Base-by-base conservation (phyloP, 2,888 invertebrate species). In the Uloborus plumipes region DNA sequence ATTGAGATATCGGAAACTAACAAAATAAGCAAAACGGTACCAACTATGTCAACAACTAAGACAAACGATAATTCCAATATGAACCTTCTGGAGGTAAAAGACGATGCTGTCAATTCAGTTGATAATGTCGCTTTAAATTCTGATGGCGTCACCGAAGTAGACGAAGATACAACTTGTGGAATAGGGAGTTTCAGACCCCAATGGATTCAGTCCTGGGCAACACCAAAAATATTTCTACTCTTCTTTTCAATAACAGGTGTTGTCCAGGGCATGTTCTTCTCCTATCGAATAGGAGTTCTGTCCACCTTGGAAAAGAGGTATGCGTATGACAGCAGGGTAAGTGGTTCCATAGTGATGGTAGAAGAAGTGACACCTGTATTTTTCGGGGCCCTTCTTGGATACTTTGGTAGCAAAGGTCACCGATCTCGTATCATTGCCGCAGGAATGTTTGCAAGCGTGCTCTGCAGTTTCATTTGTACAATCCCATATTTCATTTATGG, bases 261-360 rank as follows among this genome's bases (percentile, higher is more conserved):
- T 4, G 20, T 85, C 2, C 84, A 85, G 67, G 85, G 85, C 22
- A 82, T 84, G 16, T 80, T 72, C 31, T 85, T 84, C 58, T 76
- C 85, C 14, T 85, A 84, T 59, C 70, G 84, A 26, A 51, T 86
- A 31, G 84, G 84, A 4, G 69, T 82, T 14, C 70, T 85, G 62
- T 67, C 76, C 1, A 86, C 86, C 11, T 53, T 85, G n/a, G 86
- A 86, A 58, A 86, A 86, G 49, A 50, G 86, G 7, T 86, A 69
- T 47, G 72, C 79, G 2, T 86, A 84, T 47, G 76, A 84, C 18
- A 81, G 81, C 49, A 86, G 81, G 64, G 50, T 79, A 1, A 75
- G 84, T 9, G 85, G 84, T 1, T 22, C 84, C 31, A 86, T 86
- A 13, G 47, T 86, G 66, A 82, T 86, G 9, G 84, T 84, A 2